Conservation (phyloP, 2,113 vertebrate genomes). For the Formicarius rufipectus region DNA sequence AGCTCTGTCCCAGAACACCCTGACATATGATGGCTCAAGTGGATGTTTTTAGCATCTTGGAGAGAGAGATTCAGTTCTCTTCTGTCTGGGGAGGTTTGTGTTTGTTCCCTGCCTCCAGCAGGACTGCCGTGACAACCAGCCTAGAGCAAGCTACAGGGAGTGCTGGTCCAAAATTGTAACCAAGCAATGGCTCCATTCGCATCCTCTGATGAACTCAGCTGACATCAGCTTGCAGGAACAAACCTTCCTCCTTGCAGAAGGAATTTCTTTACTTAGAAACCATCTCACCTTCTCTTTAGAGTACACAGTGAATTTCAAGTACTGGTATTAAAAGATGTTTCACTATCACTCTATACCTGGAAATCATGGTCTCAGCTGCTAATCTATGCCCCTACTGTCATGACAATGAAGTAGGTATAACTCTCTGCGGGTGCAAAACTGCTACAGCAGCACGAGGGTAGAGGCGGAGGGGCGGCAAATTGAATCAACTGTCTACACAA, state of each 20-base stretch:
- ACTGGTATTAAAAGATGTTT: background rate
- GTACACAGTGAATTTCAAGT: background rate
- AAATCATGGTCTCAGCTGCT: background rate
- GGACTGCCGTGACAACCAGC: background rate
- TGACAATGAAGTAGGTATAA: background rate
- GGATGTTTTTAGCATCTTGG: background rate
- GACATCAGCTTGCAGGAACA: background rate
- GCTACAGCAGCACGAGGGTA: rapidly evolving
- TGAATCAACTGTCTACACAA: background rate
- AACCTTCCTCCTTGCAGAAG: background rate
- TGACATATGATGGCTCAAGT: background rate
- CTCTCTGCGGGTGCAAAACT: background rate
- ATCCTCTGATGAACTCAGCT: background rate
- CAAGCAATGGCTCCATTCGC: background rate
- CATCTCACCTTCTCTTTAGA: background rate
- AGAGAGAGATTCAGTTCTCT: background rate
- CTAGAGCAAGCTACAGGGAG: background rate
- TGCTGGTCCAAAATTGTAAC: background rate
- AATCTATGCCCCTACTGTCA: background rate
- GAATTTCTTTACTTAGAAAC: background rate
- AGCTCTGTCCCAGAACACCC: background rate
- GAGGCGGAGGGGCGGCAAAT: background rate
- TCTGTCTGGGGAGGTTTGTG: background rate
- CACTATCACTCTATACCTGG: background rate
- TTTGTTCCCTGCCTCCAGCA: background rate